A percentile compares a stretch with the other conserved stretches of the same genome.
Evolutionary conservation across 1,140 invertebrate genomes (phyloP).

Genomic region (Chironomus tepperi): DNA sequence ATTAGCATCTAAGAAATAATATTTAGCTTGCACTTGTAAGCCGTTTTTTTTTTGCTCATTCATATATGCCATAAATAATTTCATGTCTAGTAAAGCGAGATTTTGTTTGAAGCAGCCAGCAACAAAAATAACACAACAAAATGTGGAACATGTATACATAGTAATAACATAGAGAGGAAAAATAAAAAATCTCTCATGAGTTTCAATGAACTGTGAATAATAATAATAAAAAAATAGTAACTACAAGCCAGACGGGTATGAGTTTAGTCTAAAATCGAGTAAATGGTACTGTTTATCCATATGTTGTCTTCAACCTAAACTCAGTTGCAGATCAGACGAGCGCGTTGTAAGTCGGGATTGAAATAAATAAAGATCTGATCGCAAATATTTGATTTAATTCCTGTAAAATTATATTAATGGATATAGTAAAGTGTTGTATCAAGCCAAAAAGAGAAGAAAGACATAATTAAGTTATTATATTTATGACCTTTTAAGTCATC

Average conservation of each 20-base stretch:
- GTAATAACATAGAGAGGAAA: background rate
- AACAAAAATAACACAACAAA: background rate
- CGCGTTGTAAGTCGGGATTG: background rate
- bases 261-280: background rate
- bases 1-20: background rate
- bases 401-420: too few species aligned
- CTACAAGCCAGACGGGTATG: background rate
- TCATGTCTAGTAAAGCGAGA: too few species aligned
- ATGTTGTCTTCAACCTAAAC: background rate
- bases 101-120: too few species aligned
- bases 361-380: too few species aligned
- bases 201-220: conserved; percentile 7
- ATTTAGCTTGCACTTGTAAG: background rate
- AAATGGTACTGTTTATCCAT: conserved; percentile 7
- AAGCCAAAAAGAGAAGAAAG: too few species aligned
- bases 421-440: too few species aligned
- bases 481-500: too few species aligned
- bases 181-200: background rate
- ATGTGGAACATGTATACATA: background rate
- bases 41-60: background rate
- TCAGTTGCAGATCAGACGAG: conserved; percentile 11
- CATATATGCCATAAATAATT: background rate
- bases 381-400: too few species aligned
- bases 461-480: too few species aligned
- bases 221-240: background rate